These are phyloP conservation scores for Cylloceria caligata DNA, from an alignment of 2,888 invertebrate species.

Conservation along the genomic window DNA sequence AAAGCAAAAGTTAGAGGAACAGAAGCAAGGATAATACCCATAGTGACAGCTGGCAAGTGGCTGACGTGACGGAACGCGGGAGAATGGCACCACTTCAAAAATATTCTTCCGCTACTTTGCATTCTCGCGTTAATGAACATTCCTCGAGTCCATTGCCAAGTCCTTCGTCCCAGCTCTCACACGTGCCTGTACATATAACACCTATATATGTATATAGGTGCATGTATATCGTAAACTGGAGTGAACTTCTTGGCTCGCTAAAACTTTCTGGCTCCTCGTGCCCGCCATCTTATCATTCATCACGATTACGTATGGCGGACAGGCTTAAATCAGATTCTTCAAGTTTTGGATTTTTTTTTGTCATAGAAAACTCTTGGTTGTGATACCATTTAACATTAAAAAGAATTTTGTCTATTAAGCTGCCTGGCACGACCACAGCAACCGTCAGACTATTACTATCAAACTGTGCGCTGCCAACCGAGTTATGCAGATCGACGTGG, in stretches of 20 bases:
- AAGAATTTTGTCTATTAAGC: not conserved
- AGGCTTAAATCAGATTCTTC: constrained; percentile 29
- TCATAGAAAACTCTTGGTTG: not conserved
- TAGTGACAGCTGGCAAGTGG: constrained; percentile 52
- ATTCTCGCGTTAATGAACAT: constrained; percentile 69
- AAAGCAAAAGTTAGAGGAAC: constrained; percentile 13
- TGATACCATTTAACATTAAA: not conserved
- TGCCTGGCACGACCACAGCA: not conserved
- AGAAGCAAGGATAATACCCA: constrained; percentile 46
- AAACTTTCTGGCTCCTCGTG: constrained; percentile 53
- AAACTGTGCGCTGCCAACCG: not conserved
- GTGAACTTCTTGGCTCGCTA: constrained; percentile 52
- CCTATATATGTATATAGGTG: too few species aligned
- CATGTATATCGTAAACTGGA: constrained; percentile 32
- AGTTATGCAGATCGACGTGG: constrained; percentile 22
- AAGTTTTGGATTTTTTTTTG: constrained; percentile 3
- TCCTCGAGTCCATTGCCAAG: constrained; percentile 59
- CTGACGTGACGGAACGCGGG: constrained; percentile 65
- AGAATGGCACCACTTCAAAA: constrained; percentile 56
- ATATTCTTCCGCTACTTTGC: constrained; percentile 62
- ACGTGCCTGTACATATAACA: too few species aligned
- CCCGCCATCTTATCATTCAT: constrained; percentile 62
- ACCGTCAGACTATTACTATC: constrained; percentile 1
- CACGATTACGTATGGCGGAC: constrained; percentile 41
- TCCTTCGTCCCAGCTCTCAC: constrained; percentile 43